Conservation (phyloP, 1,140 invertebrate species). For the Amphibalanus amphitrite region DNA sequence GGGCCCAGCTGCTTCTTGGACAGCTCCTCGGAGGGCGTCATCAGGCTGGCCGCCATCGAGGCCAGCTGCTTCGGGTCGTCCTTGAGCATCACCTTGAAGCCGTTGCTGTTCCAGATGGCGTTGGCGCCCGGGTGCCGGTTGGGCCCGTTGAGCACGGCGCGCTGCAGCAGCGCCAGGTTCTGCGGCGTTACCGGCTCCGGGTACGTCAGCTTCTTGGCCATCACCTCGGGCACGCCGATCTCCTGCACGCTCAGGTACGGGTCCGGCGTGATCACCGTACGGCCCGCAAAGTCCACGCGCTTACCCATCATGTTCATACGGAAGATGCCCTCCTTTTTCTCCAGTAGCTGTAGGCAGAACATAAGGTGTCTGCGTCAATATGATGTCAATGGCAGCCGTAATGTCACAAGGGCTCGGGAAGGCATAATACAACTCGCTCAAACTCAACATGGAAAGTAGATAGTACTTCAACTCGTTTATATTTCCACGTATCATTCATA, state of each 20-base stretch:
- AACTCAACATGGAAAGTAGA: too few species aligned
- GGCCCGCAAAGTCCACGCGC: slow-evolving; percentile 89
- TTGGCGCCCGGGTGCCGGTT: slow-evolving; percentile 15
- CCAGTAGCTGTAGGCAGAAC: slow-evolving; percentile 54
- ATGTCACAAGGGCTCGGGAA: too few species aligned
- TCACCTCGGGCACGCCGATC: slow-evolving; percentile 90
- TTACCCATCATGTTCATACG: slow-evolving; percentile 99
- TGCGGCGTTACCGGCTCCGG: slow-evolving; percentile 78
- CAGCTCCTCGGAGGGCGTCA: slow-evolving; percentile 39
- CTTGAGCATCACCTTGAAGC: background rate
- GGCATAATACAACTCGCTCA: too few species aligned
- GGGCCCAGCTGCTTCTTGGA: slow-evolving; percentile 13
- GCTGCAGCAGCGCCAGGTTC: slow-evolving; percentile 68
- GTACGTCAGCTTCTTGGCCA: slow-evolving; percentile 84
- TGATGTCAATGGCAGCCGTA: too few species aligned
- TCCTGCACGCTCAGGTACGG: slow-evolving; percentile 90
- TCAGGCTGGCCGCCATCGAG: slow-evolving; percentile 57
- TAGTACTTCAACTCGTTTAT: too few species aligned
- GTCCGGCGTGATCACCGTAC: slow-evolving; percentile 97
- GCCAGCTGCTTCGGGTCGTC: slow-evolving; percentile 19
- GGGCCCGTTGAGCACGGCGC: slow-evolving; percentile 42
- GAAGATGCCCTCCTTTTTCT: slow-evolving; percentile 95
- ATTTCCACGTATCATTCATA: too few species aligned
- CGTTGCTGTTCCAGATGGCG: background rate
- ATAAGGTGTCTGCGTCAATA: too few species aligned